A percentile compares a stretch with the other conserved stretches of the same genome.
These are phyloP conservation scores for Bathynomus jamesi DNA, from an alignment of 1,140 invertebrate genomes.

Conservation along the genomic window DNA sequence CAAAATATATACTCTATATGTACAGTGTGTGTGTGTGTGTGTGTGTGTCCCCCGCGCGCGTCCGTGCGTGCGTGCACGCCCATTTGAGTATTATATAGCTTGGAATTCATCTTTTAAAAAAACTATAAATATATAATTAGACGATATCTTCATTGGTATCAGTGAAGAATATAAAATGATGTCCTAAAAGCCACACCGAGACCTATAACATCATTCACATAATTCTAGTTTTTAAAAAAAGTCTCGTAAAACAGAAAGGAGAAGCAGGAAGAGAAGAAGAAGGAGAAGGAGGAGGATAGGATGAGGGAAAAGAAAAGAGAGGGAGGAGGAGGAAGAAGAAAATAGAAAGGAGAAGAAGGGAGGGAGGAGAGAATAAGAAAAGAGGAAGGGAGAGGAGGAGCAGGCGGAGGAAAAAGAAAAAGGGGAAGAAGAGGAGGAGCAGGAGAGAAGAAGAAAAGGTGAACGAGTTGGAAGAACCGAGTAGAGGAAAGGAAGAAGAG, in stretches of 20 bases:
- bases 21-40: no score
- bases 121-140: no score
- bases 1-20: no score
- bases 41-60: no score
- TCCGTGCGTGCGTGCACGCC: no score
- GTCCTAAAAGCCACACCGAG: no score
- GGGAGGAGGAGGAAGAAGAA: not conserved
- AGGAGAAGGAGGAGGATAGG: not conserved
- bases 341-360: not conserved
- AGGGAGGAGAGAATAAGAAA: not conserved
- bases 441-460: not conserved
- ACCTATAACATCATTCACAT: no score
- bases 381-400: not conserved
- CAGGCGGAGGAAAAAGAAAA: not conserved
- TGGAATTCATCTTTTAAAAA: no score
- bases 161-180: no score
- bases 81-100: no score
- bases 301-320: not conserved
- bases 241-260: not conserved
- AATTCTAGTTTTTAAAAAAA: no score
- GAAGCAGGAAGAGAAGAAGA: not conserved
- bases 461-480: not conserved
- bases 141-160: no score
- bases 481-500: not conserved
- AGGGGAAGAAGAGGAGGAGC: not conserved